Percentiles rank a stretch among this genome's conserved stretches.
Evolutionary conservation across 2,113 vertebrate genomes (phyloP).

Genomic region (Salvator merianae): DNA sequence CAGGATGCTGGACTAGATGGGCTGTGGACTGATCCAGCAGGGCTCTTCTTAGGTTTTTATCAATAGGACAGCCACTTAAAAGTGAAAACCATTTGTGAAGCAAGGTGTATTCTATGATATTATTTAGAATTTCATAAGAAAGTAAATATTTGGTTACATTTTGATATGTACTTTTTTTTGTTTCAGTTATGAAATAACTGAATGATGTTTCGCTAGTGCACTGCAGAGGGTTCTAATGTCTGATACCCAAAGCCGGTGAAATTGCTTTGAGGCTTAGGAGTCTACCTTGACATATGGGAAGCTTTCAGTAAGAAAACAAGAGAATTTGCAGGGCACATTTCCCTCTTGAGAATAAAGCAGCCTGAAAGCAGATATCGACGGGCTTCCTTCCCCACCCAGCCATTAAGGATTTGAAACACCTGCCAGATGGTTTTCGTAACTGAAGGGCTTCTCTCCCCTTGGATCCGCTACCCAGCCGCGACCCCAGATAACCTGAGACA

Average conservation of each 20-base stretch:
- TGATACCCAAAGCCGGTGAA: not conserved
- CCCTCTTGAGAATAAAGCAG: not conserved
- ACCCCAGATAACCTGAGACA: conserved; percentile 51
- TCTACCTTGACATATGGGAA: not conserved
- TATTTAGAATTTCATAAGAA: not conserved
- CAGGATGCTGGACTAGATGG: too few species aligned
- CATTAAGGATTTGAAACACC: not conserved
- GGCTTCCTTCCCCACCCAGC: not conserved
- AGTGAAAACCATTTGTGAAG: not conserved
- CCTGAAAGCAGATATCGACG: accelerated
- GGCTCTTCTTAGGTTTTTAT: too few species aligned
- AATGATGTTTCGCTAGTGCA: not conserved
- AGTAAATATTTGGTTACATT: not conserved
- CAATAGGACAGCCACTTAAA: not conserved
- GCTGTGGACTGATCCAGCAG: too few species aligned
- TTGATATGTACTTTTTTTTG: not conserved
- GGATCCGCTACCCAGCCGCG: accelerated
- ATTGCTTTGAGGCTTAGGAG: not conserved
- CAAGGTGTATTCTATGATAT: not conserved
- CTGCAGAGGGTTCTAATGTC: not conserved
- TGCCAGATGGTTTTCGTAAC: accelerated
- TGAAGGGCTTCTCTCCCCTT: not conserved
- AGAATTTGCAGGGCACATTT: not conserved
- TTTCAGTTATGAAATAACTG: not conserved
- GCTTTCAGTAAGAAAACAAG: not conserved